Evolutionary conservation across 2,888 invertebrate species (phyloP).

Genomic region (Tenthredo livida): DNA sequence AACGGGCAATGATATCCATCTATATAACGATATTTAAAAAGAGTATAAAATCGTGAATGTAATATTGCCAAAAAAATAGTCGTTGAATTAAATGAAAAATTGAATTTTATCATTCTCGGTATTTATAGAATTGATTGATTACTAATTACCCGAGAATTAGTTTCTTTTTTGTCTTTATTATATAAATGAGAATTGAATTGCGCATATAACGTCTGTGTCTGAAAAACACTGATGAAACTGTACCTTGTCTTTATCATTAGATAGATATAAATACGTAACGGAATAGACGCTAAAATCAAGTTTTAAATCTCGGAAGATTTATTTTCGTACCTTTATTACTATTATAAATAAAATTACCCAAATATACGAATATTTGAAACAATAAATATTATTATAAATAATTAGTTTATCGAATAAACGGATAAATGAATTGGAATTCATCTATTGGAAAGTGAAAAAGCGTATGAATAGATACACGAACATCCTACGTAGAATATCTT

Average conservation of each 20-base stretch:
- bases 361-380: neutral
- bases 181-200: neutral
- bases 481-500: neutral
- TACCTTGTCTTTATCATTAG: neutral
- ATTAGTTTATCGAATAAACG: constrained; percentile 4
- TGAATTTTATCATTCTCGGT: neutral
- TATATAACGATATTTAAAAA: neutral
- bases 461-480: neutral
- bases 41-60: neutral
- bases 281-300: constrained; percentile 6
- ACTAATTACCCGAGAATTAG: neutral
- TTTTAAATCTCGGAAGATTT: neutral
- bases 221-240: neutral
- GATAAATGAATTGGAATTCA: neutral
- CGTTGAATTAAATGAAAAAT: constrained; percentile 41
- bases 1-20: constrained; percentile 26
- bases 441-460: neutral
- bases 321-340: constrained; percentile 15
- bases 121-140: constrained; percentile 32
- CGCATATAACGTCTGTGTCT: neutral
- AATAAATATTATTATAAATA: neutral
- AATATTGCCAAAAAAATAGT: constrained; percentile 19
- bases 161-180: constrained; percentile 3
- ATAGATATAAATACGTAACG: neutral
- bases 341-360: neutral